These are phyloP conservation scores for Nemotelus pantherinus DNA, from an alignment of 2,888 invertebrate species.

Conservation along the genomic window DNA sequence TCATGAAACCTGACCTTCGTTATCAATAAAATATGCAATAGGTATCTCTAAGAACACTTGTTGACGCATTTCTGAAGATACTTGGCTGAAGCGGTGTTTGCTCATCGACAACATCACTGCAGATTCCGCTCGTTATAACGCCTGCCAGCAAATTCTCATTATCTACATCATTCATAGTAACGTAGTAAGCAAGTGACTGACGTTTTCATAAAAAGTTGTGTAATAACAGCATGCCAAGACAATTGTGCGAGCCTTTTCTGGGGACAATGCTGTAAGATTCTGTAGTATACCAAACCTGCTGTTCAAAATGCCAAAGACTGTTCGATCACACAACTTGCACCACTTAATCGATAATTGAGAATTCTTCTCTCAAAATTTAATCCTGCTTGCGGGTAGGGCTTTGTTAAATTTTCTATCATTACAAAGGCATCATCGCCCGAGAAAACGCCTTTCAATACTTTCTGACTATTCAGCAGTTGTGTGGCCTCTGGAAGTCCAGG, in stretches of 20 bases:
- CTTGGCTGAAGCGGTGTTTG: slow-evolving; percentile 29
- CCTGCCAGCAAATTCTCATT: background rate
- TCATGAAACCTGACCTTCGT: slow-evolving; percentile 46
- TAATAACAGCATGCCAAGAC: slow-evolving; percentile 52
- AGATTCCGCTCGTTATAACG: slow-evolving; percentile 43
- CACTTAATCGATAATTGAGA: slow-evolving; percentile 50
- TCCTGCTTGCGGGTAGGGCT: slow-evolving; percentile 29
- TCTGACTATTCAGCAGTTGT: slow-evolving; percentile 26
- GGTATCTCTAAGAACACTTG: slow-evolving; percentile 35
- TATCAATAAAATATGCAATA: slow-evolving; percentile 48
- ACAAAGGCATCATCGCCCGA: slow-evolving; percentile 46
- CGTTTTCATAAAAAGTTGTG: slow-evolving; percentile 22
- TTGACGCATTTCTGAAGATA: slow-evolving; percentile 44
- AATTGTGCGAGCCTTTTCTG: background rate
- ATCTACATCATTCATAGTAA: too few species aligned
- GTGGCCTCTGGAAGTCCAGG: slow-evolving; percentile 46
- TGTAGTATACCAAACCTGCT: slow-evolving; percentile 54
- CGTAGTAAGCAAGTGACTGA: background rate
- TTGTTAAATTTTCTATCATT: slow-evolving; percentile 42
- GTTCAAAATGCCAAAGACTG: slow-evolving; percentile 53
- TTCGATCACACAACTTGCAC: slow-evolving; percentile 50
- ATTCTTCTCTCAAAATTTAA: slow-evolving; percentile 17
- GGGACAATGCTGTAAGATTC: slow-evolving; percentile 38
- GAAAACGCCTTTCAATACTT: slow-evolving; percentile 46
- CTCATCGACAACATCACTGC: slow-evolving; percentile 31